A percentile compares a stretch with the other conserved stretches of the same genome.
Evolutionary conservation across 2,113 vertebrate genomes (phyloP).

Genomic region (Orientallactaga bullata): DNA sequence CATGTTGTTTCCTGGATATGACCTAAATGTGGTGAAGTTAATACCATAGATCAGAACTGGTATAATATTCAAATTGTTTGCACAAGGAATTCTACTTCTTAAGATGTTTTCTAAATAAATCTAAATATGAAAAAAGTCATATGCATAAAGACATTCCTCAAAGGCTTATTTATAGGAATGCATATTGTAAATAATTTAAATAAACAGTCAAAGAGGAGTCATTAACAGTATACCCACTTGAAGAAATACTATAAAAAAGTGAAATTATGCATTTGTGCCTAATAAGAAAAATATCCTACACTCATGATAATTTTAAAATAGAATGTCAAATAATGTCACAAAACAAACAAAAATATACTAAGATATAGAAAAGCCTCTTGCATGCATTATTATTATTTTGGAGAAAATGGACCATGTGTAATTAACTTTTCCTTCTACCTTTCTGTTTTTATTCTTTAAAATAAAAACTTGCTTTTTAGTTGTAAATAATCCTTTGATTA

Average conservation of each 20-base stretch:
- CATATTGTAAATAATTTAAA: conserved; percentile 69
- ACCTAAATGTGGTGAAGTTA: not conserved
- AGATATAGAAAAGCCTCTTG: not conserved
- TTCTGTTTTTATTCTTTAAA: not conserved
- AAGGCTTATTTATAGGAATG: conserved; percentile 62
- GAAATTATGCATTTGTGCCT: conserved; percentile 48
- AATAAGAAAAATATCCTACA: conserved; percentile 13
- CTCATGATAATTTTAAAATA: conserved; percentile 49
- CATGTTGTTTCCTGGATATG: not conserved
- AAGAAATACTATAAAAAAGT: conserved; percentile 52
- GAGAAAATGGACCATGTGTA: not conserved
- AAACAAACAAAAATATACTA: not conserved
- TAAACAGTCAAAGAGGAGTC: conserved; percentile 38
- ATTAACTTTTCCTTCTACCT: not conserved
- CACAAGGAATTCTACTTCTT: conserved; percentile 26
- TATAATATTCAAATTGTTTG: conserved; percentile 46
- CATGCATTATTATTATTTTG: conserved; percentile 17
- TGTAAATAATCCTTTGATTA: conserved; percentile 55
- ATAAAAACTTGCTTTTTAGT: not conserved
- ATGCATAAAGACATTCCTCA: conserved; percentile 31
- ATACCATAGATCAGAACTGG: not conserved
- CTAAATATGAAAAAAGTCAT: conserved; percentile 37
- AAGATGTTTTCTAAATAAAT: conserved; percentile 58
- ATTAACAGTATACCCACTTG: conserved; percentile 49
- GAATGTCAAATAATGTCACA: conserved; percentile 17